These are phyloP conservation scores for Rhodophaea formosa DNA, from an alignment of 2,888 invertebrate genomes.

Conservation along the genomic window DNA sequence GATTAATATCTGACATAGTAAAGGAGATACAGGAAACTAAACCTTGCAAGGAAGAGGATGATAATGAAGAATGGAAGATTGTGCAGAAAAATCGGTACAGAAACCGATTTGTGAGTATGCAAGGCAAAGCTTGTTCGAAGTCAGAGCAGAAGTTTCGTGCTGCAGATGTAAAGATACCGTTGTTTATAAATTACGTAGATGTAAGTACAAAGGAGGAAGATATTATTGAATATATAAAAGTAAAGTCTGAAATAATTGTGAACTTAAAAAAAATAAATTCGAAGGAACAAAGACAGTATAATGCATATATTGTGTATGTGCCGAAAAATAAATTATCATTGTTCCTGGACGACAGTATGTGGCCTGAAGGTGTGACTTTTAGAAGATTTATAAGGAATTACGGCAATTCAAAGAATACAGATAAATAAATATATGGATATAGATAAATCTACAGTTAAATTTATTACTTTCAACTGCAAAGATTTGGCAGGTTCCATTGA, in stretches of 20 bases:
- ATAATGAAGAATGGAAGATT: too few relatives aligned
- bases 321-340: conserved; percentile 20
- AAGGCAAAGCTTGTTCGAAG: too few relatives aligned
- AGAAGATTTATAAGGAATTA: conserved; percentile 15
- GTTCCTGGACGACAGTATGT: conserved; percentile 21
- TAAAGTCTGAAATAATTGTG: conserved; percentile 18
- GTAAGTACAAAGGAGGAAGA: too few relatives aligned
- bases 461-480: conserved; percentile 7
- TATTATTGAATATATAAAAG: too few relatives aligned
- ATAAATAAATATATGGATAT: conserved; percentile 13
- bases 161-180: too few relatives aligned
- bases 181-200: too few relatives aligned
- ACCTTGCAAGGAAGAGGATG: too few relatives aligned
- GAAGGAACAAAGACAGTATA: conserved; percentile 17
- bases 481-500: neutral
- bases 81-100: too few relatives aligned
- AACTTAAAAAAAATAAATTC: conserved; percentile 15
- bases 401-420: neutral
- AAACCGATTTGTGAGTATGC: too few relatives aligned
- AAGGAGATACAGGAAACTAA: too few relatives aligned
- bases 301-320: conserved; percentile 21
- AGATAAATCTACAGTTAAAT: conserved; percentile 26
- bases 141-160: too few relatives aligned
- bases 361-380: conserved; percentile 22
- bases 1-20: too few relatives aligned